Evolutionary conservation across 2,113 vertebrate genomes (phyloP), one percentile per base, ranked within the genome.

Genomic region (Vimba vimba): DNA sequence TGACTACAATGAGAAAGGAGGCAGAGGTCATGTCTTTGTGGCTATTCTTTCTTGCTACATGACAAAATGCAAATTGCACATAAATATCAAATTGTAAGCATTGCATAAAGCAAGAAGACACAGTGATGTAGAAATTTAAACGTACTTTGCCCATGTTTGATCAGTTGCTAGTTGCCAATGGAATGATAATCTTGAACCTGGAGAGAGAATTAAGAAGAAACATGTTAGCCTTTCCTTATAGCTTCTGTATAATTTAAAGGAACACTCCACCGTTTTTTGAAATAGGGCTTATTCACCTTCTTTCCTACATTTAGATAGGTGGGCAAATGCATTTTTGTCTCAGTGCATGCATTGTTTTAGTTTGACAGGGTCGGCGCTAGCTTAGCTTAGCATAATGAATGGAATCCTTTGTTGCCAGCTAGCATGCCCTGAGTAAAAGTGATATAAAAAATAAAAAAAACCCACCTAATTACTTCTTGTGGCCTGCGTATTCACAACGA

Each of bases 141-240:
- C 75, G 78, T 85, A 90, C 89, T 85, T 88, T 88, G 55, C 82
- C 87, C 89, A 90, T 90, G 79, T 59, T 85, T 77, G 73, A 69
- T 88, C 10, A 76, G 64, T 23, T 43, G 25, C 19, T 45, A 23
- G 73, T 33, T 73, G 47, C 25, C 52, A n/a, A 4, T 66, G 88
- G 87, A 88, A 90, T 90, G 85, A 85, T 88, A 79, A 33, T 52
- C 66, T 83, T 73, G 25, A 83, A 79, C 79, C 89, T 90, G 27
- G 8, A 52, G 30, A 59, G 55, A 57, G 6, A 86, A 45, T 47
- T 21, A 36, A 68, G 27, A 36, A 68, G 25, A 81, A 75, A 62
- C 23, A 60, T 25, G 11, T 39, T 4, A 60, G 50, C 1, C 13
- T 55, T 19, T 77, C 25, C 47, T 33, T 27, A 2, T 10, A 30